A percentile compares a stretch with the other conserved stretches of the same genome.
Conservation (phyloP, 2,113 vertebrate species). For the Hystrix brachyura region DNA sequence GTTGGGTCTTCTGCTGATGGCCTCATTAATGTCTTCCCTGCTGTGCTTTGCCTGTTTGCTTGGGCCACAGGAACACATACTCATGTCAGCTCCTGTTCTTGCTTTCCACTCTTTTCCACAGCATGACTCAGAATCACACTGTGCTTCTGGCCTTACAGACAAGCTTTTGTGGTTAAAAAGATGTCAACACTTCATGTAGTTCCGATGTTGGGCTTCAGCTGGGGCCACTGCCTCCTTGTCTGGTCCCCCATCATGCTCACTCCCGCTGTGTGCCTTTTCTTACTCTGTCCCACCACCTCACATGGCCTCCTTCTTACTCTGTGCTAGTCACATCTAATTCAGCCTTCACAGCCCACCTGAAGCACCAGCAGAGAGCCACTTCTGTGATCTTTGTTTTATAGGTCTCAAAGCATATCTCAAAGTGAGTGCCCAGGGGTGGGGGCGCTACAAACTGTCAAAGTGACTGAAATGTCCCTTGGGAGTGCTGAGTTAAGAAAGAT, state of each 20-base stretch:
- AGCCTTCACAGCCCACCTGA: too few relatives aligned
- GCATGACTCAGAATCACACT: background rate
- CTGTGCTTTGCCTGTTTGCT: background rate
- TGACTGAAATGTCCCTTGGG: background rate
- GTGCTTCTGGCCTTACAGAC: constrained; percentile 48
- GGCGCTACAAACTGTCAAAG: background rate
- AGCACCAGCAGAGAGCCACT: background rate
- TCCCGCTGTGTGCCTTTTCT: background rate
- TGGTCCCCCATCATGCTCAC: background rate
- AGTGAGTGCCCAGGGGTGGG: background rate
- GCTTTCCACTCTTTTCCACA: background rate
- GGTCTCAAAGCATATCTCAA: background rate
- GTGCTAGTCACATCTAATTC: background rate
- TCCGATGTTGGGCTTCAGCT: background rate
- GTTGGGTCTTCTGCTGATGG: background rate
- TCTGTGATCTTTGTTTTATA: background rate
- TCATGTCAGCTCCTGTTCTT: background rate
- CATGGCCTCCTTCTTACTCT: background rate
- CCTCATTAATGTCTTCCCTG: background rate
- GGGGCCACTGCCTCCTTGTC: background rate
- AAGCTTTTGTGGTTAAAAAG: constrained; percentile 40
- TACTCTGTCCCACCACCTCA: background rate
- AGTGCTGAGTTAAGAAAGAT: background rate
- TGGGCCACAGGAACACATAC: background rate
- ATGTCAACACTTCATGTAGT: background rate